Conservation (phyloP, 2,888 invertebrate species). For the Calameuta idolon region DNA sequence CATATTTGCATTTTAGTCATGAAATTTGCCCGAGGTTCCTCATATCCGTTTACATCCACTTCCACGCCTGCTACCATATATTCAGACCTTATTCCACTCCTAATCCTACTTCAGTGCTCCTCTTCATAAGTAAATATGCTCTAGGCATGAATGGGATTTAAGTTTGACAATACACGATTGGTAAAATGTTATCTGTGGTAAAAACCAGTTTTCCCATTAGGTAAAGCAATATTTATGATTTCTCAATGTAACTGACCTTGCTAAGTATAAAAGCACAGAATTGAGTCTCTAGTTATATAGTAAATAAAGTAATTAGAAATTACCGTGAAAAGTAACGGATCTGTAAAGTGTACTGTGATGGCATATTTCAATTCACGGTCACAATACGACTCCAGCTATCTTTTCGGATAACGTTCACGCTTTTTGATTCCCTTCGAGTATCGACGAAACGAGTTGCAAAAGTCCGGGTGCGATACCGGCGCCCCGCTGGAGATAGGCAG, state of each 20-base stretch:
- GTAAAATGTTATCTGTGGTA: neutral
- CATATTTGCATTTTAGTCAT: conserved; percentile 53
- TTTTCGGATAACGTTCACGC: too few relatives aligned
- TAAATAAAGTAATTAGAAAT: too few relatives aligned
- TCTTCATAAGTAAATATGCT: neutral
- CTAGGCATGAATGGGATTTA: neutral
- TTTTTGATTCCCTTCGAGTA: too few relatives aligned
- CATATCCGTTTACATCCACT: conserved; percentile 43
- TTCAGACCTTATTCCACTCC: conserved; percentile 4
- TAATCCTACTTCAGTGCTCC: neutral
- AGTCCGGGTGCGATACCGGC: too few relatives aligned
- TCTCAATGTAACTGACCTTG: neutral
- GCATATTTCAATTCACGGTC: too few relatives aligned
- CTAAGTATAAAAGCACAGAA: neutral
- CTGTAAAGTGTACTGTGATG: neutral
- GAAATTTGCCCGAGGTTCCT: conserved; percentile 43
- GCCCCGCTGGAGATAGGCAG: too few relatives aligned
- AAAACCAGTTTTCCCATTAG: neutral
- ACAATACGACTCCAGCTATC: too few relatives aligned
- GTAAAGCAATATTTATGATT: neutral
- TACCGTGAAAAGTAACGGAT: neutral
- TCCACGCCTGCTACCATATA: conserved; percentile 22
- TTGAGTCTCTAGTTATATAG: neutral
- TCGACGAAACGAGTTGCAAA: too few relatives aligned
- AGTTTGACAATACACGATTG: neutral